Evolutionary conservation across 2,888 invertebrate species (phyloP).

Genomic region (Platypus cylindrus): DNA sequence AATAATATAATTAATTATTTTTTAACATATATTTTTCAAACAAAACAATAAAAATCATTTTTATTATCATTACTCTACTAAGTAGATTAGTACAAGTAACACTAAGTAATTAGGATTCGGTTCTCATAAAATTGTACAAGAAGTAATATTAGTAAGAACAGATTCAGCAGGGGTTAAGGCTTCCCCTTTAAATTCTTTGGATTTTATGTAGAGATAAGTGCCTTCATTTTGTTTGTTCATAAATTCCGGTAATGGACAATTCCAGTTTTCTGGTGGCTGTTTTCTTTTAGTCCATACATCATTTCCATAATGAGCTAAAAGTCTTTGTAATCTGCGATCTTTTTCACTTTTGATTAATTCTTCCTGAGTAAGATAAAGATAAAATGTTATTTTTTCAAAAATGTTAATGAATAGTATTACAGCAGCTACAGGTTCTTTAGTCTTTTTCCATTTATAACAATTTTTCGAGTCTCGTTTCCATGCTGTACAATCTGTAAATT

Average conservation of each 20-base stretch:
- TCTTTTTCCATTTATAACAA: conserved; percentile 54
- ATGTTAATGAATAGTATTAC: too few species aligned
- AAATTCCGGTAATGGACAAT: conserved; percentile 65
- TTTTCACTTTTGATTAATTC: conserved; percentile 60
- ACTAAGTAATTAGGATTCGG: too few species aligned
- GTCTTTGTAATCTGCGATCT: conserved; percentile 45
- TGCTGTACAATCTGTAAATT: conserved; percentile 57
- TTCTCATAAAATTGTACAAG: conserved; percentile 19
- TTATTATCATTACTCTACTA: too few species aligned
- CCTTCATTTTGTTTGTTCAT: conserved; percentile 53
- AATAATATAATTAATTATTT: too few species aligned
- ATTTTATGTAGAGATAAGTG: conserved; percentile 52
- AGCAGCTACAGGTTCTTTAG: conserved; percentile 50
- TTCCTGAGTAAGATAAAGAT: conserved; percentile 13
- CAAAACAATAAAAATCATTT: too few species aligned
- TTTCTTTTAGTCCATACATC: conserved; percentile 67
- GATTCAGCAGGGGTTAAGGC: conserved; percentile 20
- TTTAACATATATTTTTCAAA: too few species aligned
- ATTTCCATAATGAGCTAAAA: conserved; percentile 58
- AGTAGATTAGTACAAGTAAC: too few species aligned
- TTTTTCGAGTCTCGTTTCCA: conserved; percentile 70
- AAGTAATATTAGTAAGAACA: conserved; percentile 8
- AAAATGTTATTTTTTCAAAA: too few species aligned
- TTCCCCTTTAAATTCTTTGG: conserved; percentile 45
- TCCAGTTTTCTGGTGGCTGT: conserved; percentile 71